Conservation (phyloP, 2,113 vertebrate genomes). For the Alouatta palliata region DNA sequence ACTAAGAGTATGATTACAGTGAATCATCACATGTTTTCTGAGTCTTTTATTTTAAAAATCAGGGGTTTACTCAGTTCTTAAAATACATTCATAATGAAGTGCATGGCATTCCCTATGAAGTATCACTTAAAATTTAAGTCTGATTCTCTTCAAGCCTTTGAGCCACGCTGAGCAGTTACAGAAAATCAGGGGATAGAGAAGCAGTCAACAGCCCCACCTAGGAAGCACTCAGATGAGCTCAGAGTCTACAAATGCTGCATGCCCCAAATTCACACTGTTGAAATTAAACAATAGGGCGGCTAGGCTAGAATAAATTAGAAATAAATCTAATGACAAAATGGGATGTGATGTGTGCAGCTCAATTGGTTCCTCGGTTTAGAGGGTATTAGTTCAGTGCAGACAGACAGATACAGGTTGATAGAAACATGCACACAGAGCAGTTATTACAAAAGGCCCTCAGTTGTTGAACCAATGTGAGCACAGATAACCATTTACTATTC, state of each 20-base stretch:
- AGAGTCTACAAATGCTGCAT: rapidly evolving
- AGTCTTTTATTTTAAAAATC: neutral
- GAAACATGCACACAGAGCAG: neutral
- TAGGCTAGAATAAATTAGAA: neutral
- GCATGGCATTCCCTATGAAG: neutral
- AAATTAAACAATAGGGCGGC: neutral
- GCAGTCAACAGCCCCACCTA: rapidly evolving
- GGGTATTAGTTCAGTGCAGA: neutral
- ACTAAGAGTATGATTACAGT: neutral
- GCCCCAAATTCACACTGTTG: neutral
- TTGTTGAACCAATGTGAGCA: neutral
- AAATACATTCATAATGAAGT: neutral
- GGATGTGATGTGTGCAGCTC: neutral
- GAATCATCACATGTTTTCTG: neutral
- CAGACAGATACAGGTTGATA: neutral
- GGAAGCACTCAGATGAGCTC: rapidly evolving
- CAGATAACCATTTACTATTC: neutral
- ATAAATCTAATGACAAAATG: neutral
- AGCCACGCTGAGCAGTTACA: neutral
- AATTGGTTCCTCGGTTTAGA: neutral
- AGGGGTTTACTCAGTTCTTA: neutral
- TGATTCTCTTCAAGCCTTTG: neutral
- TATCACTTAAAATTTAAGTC: neutral
- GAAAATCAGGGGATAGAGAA: neutral
- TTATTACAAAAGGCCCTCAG: neutral